Evolutionary conservation across 1,140 invertebrate genomes (phyloP).

Genomic region (Drosophila nigrodunni): DNA sequence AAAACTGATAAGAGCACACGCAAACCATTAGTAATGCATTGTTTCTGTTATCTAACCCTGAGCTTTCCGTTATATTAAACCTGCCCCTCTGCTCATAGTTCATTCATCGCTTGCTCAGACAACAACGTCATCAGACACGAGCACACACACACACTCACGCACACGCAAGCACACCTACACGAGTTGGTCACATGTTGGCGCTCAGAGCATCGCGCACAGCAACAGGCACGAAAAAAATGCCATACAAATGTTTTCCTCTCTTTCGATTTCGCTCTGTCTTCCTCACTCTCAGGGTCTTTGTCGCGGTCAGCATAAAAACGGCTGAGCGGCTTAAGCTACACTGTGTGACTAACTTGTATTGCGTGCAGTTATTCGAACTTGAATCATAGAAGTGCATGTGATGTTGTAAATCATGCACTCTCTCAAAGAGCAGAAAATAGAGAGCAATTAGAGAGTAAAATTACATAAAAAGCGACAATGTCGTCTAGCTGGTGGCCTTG

Average conservation of each 20-base stretch:
- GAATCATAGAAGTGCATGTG: conserved; percentile 41
- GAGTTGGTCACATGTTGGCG: conserved; percentile 62
- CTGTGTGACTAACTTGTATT: conserved; percentile 46
- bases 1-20: conserved; percentile 36
- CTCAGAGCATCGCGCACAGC: conserved; percentile 41
- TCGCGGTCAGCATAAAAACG: conserved; percentile 48
- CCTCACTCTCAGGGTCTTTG: conserved; percentile 50
- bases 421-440: not conserved
- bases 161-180: conserved; percentile 40
- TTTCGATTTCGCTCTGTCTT: not conserved
- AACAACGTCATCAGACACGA: conserved; percentile 62
- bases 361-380: conserved; percentile 76
- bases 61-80: conserved; percentile 16
- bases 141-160: conserved; percentile 15
- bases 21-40: conserved; percentile 32
- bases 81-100: conserved; percentile 24
- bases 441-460: conserved; percentile 17
- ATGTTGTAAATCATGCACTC: conserved; percentile 53
- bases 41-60: conserved; percentile 62
- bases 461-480: conserved; percentile 58
- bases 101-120: conserved; percentile 30
- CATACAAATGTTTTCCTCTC: conserved; percentile 18
- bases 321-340: conserved; percentile 22
- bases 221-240: conserved; percentile 53
- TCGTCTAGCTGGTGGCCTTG: conserved; percentile 52